Evolutionary conservation across 2,113 vertebrate species (phyloP), one percentile per base, ranked within the genome.

Genomic region (Sciurus niger): DNA sequence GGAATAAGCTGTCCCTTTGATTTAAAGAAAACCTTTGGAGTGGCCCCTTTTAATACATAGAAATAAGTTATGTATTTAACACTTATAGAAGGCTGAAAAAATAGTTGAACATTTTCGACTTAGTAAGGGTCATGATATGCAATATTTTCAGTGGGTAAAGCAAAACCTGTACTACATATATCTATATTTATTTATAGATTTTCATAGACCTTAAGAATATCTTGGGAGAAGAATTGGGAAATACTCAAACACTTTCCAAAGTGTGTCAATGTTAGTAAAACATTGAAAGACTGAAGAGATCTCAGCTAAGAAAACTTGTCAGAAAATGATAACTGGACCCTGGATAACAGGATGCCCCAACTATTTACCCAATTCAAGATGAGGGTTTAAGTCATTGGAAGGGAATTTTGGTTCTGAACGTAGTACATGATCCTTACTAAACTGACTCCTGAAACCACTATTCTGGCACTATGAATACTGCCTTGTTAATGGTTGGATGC

Each of bases 121-220:
- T 76, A n/a, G 16, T 55, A 89, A 89, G n/a, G 22, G 22, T 22
- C 40, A 46, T 67, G 46, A 24, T 18, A 22, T 58, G 55, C 55
- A 58, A 58, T 58, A 58, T 58, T 58, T 58, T 58, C 55, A 58
- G 43, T 76, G 16, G 7, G 46, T 89, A n/a, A 68, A 84, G 22
- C 20, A 58, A 84, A 83, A 67, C 10, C 12, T 22, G 6, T 83
- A 73, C 11, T 20, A 82, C 8, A 82, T 51, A 65, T 72, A 63
- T 63, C 67, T 53, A 55, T 46, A 83, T 89, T 94, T 83, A 28
- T 67, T 77, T 55, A 58, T 22, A 84, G 68, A 22, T 55, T 94
- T 89, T 51, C 25, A 37, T 40, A 65, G 34, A 17, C 25, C 5
- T 65, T 84, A 48, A 63, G 80, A 84, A 24, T 24, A 14, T 76